A percentile compares a stretch with the other conserved stretches of the same genome.
Evolutionary conservation across 1,140 invertebrate genomes (phyloP).

Genomic region (Leptonema lineaticorne): DNA sequence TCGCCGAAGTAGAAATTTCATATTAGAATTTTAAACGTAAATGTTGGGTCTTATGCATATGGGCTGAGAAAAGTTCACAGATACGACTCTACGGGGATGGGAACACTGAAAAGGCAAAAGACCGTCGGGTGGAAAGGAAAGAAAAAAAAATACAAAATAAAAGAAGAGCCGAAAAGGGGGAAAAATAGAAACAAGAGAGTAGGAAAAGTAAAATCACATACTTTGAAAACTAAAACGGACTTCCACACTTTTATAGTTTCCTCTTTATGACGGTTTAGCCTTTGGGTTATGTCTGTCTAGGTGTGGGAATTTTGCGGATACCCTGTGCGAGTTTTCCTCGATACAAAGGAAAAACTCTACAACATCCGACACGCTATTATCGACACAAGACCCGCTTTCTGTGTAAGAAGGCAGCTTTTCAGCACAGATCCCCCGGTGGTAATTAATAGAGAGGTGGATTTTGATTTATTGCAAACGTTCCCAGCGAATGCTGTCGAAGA

Average conservation of each 20-base stretch:
- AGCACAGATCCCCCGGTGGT: slow-evolving; percentile 24
- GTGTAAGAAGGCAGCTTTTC: slow-evolving; percentile 1
- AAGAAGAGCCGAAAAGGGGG: too few relatives aligned
- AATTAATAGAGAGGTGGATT: slow-evolving; percentile 30
- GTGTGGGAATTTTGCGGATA: slow-evolving; percentile 30
- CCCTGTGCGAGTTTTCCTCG: slow-evolving; percentile 23
- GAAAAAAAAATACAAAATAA: too few relatives aligned
- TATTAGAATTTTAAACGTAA: too few relatives aligned
- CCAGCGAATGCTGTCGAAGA: neutral
- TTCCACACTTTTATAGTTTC: slow-evolving; percentile 40
- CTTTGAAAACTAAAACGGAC: neutral
- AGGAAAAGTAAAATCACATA: neutral
- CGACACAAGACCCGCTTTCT: slow-evolving; percentile 16
- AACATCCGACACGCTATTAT: neutral
- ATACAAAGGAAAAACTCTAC: slow-evolving; percentile 33
- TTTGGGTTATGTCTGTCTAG: too few relatives aligned
- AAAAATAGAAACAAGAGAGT: too few relatives aligned
- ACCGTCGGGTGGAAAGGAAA: too few relatives aligned
- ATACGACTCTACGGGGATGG: too few relatives aligned
- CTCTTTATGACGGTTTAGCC: slow-evolving; percentile 40
- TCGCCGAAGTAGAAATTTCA: too few relatives aligned
- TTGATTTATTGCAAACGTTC: slow-evolving; percentile 26
- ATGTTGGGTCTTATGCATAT: too few relatives aligned
- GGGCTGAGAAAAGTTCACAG: too few relatives aligned
- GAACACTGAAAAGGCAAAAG: too few relatives aligned